Conservation (phyloP, 2,888 invertebrate genomes). For the Syrista parreyssii region DNA sequence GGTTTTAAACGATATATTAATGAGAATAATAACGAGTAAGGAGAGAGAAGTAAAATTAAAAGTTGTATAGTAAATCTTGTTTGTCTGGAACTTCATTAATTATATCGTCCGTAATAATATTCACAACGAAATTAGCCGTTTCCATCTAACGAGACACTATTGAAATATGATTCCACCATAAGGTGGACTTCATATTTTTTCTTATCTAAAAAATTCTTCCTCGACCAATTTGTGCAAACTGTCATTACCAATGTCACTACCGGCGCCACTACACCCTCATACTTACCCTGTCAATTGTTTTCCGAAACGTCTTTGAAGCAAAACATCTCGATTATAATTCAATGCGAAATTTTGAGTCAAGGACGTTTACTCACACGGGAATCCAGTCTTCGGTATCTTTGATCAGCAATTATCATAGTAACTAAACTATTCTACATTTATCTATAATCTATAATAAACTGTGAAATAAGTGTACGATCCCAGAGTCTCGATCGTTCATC, state of each 20-base stretch:
- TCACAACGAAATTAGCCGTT: conserved; percentile 58
- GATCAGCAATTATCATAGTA: conserved; percentile 65
- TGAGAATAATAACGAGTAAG: conserved; percentile 49
- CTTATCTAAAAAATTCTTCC: conserved; percentile 42
- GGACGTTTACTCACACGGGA: conserved; percentile 47
- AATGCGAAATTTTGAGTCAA: conserved; percentile 36
- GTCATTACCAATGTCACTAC: conserved; percentile 19
- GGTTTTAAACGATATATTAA: conserved; percentile 55
- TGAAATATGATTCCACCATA: conserved; percentile 44
- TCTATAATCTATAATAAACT: conserved; percentile 67
- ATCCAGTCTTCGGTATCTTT: conserved; percentile 61
- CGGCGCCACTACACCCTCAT: no score
- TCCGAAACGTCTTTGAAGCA: conserved; percentile 45
- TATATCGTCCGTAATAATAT: conserved; percentile 61
- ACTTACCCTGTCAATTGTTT: conserved; percentile 34
- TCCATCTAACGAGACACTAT: conserved; percentile 31
- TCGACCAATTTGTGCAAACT: conserved; percentile 47
- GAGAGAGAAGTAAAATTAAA: conserved; percentile 53
- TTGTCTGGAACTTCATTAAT: conserved; percentile 57
- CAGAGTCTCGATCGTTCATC: neutral
- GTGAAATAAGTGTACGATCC: conserved; percentile 63
- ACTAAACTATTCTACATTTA: conserved; percentile 66
- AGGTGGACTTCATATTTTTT: conserved; percentile 41
- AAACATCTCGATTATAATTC: conserved; percentile 20
- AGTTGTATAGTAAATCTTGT: conserved; percentile 63